These are phyloP conservation scores for Drosophila sp. DNA, from an alignment of 1,140 invertebrate genomes.

Conservation along the genomic window DNA sequence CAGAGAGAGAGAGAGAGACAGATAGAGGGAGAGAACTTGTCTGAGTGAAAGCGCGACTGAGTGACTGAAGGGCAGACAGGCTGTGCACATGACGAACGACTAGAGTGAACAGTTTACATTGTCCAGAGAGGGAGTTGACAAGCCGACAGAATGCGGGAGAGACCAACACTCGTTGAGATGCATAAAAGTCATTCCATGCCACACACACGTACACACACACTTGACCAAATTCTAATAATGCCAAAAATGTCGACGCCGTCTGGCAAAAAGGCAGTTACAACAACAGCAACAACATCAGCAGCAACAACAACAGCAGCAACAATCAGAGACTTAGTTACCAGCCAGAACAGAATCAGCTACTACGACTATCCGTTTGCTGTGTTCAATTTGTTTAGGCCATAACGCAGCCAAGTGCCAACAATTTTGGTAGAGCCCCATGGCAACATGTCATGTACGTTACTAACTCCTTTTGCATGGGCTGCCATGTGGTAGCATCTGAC, in stretches of 20 bases:
- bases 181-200: conserved; percentile 46
- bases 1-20: too few relatives aligned
- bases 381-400: conserved; percentile 56
- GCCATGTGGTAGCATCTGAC: background rate
- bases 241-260: conserved; percentile 58
- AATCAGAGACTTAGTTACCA: conserved; percentile 16
- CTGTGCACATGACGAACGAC: conserved; percentile 29
- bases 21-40: too few relatives aligned
- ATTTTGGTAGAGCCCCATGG: conserved; percentile 35
- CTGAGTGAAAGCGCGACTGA: conserved; percentile 21
- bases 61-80: conserved; percentile 15
- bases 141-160: conserved; percentile 23
- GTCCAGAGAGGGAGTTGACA: conserved; percentile 50
- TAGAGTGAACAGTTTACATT: conserved; percentile 31
- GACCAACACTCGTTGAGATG: conserved; percentile 30
- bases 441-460: conserved; percentile 19
- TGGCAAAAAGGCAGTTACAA: conserved; percentile 20
- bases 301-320: conserved; percentile 6
- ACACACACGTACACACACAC: conserved; percentile 15
- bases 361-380: conserved; percentile 23
- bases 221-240: conserved; percentile 62
- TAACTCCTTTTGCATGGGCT: conserved; percentile 39
- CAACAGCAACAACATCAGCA: conserved; percentile 15
- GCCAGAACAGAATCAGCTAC: conserved; percentile 6
- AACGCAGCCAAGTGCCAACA: conserved; percentile 63